Evolutionary conservation across 2,888 invertebrate genomes (phyloP).

Genomic region (Dynastes maya): DNA sequence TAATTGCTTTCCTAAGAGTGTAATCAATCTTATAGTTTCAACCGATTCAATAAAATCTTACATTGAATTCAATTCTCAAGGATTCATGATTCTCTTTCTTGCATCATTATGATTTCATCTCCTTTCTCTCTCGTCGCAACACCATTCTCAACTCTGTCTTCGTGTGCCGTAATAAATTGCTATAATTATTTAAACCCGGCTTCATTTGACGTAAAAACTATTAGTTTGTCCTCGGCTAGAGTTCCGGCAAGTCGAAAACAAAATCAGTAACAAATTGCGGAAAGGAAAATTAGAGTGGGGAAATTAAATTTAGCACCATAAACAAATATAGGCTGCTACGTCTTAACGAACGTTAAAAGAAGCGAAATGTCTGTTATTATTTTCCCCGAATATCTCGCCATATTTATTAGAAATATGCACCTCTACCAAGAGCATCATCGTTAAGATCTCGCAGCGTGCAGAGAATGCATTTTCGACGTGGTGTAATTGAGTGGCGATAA

Average conservation of each 20-base stretch:
- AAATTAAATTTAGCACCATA: conserved; percentile 18
- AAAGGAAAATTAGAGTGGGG: background rate
- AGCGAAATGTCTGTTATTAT: background rate
- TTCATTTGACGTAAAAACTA: conserved; percentile 14
- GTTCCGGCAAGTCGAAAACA: background rate
- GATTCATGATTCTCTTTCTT: too few species aligned
- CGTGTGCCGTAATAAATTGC: conserved; percentile 4
- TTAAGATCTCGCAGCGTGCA: background rate
- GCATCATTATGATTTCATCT: background rate
- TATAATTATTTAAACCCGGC: conserved; percentile 21
- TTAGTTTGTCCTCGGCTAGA: background rate
- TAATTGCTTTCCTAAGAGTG: background rate
- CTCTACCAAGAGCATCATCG: background rate
- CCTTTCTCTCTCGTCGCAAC: background rate
- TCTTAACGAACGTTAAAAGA: background rate
- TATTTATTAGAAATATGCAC: conserved; percentile 3
- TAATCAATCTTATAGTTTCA: background rate
- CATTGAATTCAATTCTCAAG: background rate
- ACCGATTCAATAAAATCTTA: background rate
- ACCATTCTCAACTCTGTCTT: background rate
- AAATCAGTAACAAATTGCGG: conserved; percentile 21
- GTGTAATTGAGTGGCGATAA: conserved; percentile 27
- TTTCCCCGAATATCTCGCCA: background rate
- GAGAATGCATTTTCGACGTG: background rate
- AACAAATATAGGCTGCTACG: background rate